Percentiles rank a stretch among this genome's conserved stretches.
Conservation (phyloP, 1,140 invertebrate genomes). For the Ooceraea biroi region DNA sequence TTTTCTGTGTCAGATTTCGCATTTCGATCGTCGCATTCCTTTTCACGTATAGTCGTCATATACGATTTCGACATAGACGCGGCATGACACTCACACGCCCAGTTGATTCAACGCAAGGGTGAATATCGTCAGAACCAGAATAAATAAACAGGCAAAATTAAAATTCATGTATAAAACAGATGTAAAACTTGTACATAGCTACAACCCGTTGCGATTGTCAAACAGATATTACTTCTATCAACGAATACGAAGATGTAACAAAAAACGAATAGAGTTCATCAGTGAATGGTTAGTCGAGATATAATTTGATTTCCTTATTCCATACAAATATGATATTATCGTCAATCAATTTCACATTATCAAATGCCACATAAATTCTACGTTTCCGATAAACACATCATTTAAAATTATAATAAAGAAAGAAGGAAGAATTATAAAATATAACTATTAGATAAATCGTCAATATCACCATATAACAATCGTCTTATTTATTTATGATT, state of each 20-base stretch:
- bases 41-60: slow-evolving; percentile 20
- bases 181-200: neutral
- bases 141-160: slow-evolving; percentile 42
- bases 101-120: slow-evolving; percentile 3
- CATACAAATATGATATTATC: slow-evolving; percentile 8
- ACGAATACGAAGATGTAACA: too few relatives aligned
- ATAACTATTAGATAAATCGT: neutral
- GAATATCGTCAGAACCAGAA: slow-evolving; percentile 13
- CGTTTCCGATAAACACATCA: neutral
- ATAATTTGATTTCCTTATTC: slow-evolving; percentile 13
- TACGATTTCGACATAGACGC: neutral
- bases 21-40: slow-evolving; percentile 30
- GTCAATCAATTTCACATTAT: slow-evolving; percentile 17
- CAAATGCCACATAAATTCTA: neutral
- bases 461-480: neutral
- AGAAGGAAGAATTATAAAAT: neutral
- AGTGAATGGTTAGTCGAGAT: neutral
- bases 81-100: neutral
- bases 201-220: slow-evolving; percentile 1
- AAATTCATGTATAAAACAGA: slow-evolving; percentile 18
- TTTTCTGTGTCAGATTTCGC: slow-evolving; percentile 62
- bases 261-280: neutral
- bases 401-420: neutral
- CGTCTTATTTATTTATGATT: too few relatives aligned
- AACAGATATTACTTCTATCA: slow-evolving; percentile 31